A percentile compares a stretch with the other conserved stretches of the same genome.
phyloP scores from a whole-genome alignment of 2,797 vertebrate species.

The Emys orbicularis region DNA sequence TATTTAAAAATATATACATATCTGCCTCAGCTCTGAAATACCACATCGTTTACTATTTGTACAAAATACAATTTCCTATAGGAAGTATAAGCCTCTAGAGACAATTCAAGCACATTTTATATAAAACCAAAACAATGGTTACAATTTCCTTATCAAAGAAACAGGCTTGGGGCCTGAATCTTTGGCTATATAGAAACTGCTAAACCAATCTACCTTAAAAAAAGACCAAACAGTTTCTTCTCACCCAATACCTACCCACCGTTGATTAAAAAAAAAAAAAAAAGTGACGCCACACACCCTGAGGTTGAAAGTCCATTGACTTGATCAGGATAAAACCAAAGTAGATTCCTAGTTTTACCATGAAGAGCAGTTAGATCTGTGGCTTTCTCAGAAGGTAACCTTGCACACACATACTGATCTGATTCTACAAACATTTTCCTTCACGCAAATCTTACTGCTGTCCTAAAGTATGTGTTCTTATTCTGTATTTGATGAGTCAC shows the following conservation, averaged over 20 bases:
- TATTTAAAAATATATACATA: not conserved
- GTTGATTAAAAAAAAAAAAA: not conserved
- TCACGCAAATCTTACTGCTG: not conserved
- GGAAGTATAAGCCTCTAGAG: not conserved
- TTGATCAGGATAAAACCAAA: not conserved
- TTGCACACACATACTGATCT: not conserved
- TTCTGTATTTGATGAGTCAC: conserved; percentile 53
- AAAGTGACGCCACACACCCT: not conserved
- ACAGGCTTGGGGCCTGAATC: not conserved
- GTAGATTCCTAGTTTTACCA: not conserved
- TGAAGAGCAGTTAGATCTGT: not conserved
- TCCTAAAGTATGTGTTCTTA: not conserved
- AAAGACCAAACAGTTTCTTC: not conserved
- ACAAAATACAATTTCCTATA: not conserved
- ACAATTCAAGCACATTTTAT: not conserved
- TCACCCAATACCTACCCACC: not conserved
- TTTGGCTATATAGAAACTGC: not conserved
- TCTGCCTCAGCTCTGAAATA: not conserved
- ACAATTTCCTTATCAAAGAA: not conserved
- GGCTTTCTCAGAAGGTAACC: not conserved
- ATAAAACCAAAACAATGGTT: not conserved
- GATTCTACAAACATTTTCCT: not conserved
- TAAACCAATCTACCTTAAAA: not conserved
- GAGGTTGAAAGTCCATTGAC: not conserved
- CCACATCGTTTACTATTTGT: not conserved